Percentiles rank a stretch among this genome's conserved stretches.
Evolutionary conservation across 2,113 vertebrate genomes (phyloP).

Genomic region (Microcebus lehilahytsara): DNA sequence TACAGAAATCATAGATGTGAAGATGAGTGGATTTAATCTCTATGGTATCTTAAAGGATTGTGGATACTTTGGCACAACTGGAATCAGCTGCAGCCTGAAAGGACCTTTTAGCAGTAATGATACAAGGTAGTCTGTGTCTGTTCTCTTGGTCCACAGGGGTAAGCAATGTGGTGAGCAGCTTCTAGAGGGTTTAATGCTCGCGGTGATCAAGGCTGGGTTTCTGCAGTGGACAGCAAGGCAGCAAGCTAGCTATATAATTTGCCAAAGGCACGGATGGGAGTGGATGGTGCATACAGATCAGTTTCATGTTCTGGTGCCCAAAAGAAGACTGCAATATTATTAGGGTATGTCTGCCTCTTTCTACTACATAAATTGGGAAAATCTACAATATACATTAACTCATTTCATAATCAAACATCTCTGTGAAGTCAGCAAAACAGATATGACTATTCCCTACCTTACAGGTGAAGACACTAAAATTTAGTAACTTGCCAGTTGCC

Average conservation of each 20-base stretch:
- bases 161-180: neutral
- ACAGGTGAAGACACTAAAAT: neutral
- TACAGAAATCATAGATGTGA: neutral
- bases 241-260: neutral
- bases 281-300: neutral
- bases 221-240: neutral
- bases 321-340: neutral
- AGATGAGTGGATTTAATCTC: neutral
- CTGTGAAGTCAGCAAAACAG: neutral
- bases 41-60: neutral
- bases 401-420: conserved; percentile 17
- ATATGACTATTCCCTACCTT: neutral
- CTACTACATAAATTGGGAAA: neutral
- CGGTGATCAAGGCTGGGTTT: neutral
- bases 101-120: neutral
- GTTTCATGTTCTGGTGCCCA: neutral
- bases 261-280: neutral
- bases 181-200: neutral
- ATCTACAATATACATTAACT: neutral
- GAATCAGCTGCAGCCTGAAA: neutral
- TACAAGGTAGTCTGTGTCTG: neutral
- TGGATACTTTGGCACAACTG: neutral
- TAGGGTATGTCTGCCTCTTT: neutral
- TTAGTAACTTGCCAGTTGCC: neutral
- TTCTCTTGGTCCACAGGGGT: neutral